Base-by-base conservation (phyloP, 2,113 vertebrate genomes). In the Rhodinocichla rosea region DNA sequence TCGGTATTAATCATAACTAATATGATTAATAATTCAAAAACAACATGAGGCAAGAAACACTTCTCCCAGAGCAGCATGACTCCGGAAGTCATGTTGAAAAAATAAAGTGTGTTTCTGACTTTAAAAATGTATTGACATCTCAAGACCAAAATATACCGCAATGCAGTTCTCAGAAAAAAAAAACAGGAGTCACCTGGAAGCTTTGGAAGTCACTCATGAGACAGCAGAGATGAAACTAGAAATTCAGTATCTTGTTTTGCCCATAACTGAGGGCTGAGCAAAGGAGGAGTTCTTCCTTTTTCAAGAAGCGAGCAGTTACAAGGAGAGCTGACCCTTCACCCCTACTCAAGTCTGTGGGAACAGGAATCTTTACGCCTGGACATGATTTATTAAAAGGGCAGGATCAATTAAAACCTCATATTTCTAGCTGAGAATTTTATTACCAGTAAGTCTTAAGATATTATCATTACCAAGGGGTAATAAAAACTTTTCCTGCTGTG, bases 361-460 rank as follows among this genome's bases (percentile, higher is more conserved):
- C 0, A 7, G 55, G 55, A 82, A 90, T 91, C 94, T 85, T 83
- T 81, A 74, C 63, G 87, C 22, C 35, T 45, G 45, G 40, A 75
- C 44, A 53, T 90, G 92, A 93, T 94, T 94, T 92, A 95, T 93
- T 90, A 49, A 85, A 83, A 94, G 78, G 70, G 75, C 53, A 93
- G 63, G 67, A 89, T 90, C 94, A 95, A 96, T 96, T 96, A 96
- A 96, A 94, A 96, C 8, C 86, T 78, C 68, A 0, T 89, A 77
- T 83, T 90, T 95, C 76, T 89, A 91, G 70, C 39, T 59, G 68
- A 78, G 75, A 57, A 50, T 67, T 85, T 79, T 62, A 94, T 82
- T 94, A 71, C 77, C 57, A 69, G 1, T 79, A 92, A 68, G 64
- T 81, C 70, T 73, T 57, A 75, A 76, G 77, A 55, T 40, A 79